Percentiles rank a stretch among this genome's conserved stretches.
phyloP scores from a whole-genome alignment of 2,888 invertebrate genomes.

The Chrysina gloriosa region DNA sequence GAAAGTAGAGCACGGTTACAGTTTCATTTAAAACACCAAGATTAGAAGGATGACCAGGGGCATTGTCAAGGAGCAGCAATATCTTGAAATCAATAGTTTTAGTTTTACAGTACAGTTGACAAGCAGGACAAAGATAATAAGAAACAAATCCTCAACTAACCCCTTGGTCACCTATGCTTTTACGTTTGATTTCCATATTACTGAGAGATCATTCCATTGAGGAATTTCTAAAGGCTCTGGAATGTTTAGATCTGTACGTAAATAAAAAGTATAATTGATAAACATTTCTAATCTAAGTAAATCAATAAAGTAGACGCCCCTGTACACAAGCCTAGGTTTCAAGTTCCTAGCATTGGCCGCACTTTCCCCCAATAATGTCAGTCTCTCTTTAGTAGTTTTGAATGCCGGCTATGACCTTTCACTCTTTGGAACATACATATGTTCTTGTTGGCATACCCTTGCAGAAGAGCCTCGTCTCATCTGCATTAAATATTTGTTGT shows the following conservation, averaged over 20 bases:
- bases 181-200: too few species aligned
- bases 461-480: too few species aligned
- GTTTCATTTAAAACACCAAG: background rate
- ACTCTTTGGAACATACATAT: too few species aligned
- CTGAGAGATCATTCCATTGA: conserved; percentile 15
- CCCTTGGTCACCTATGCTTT: background rate
- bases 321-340: too few species aligned
- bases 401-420: too few species aligned
- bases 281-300: background rate
- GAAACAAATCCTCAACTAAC: conserved; percentile 4
- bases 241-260: too few species aligned
- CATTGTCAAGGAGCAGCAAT: background rate
- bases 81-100: background rate
- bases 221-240: background rate
- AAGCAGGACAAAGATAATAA: background rate
- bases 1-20: background rate
- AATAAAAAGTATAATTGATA: conserved; percentile 1
- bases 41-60: conserved; percentile 1
- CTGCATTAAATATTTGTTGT: too few species aligned
- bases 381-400: too few species aligned
- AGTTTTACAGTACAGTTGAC: background rate
- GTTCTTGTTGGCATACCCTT: too few species aligned
- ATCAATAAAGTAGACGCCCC: background rate
- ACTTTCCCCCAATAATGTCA: too few species aligned
- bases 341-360: too few species aligned